These are phyloP conservation scores for Lethocerus indicus DNA, from an alignment of 1,140 invertebrate genomes.

Conservation along the genomic window DNA sequence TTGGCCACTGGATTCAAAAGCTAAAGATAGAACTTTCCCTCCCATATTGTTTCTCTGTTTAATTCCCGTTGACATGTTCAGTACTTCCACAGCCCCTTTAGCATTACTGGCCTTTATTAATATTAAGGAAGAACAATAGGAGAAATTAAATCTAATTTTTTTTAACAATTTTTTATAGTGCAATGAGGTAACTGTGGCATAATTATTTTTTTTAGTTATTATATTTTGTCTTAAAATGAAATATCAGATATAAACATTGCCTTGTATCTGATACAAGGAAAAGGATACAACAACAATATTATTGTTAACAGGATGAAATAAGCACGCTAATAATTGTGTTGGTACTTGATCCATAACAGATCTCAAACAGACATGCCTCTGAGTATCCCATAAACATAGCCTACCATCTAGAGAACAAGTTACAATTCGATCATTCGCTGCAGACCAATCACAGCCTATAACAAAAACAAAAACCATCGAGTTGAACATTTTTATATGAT, in stretches of 20 bases:
- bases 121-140: constrained; percentile 7
- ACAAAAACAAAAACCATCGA: constrained; percentile 1
- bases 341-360: constrained; percentile 41
- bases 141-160: not conserved
- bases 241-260: not conserved
- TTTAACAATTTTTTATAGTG: not conserved
- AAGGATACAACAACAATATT: constrained; percentile 72
- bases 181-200: not conserved
- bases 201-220: not conserved
- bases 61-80: constrained; percentile 77
- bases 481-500: too few relatives aligned
- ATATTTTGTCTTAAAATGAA: not conserved
- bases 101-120: constrained; percentile 49
- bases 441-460: constrained; percentile 60
- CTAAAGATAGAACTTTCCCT: constrained; percentile 52
- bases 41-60: constrained; percentile 55
- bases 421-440: constrained; percentile 68
- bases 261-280: too few relatives aligned
- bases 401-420: constrained; percentile 59
- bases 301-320: constrained; percentile 74
- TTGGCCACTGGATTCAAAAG: constrained; percentile 60
- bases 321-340: constrained; percentile 50
- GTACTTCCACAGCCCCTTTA: constrained; percentile 53
- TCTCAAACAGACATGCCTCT: constrained; percentile 38
- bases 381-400: constrained; percentile 55